These are phyloP conservation scores for Alca torda DNA, from an alignment of 2,797 vertebrate species.

Conservation along the genomic window DNA sequence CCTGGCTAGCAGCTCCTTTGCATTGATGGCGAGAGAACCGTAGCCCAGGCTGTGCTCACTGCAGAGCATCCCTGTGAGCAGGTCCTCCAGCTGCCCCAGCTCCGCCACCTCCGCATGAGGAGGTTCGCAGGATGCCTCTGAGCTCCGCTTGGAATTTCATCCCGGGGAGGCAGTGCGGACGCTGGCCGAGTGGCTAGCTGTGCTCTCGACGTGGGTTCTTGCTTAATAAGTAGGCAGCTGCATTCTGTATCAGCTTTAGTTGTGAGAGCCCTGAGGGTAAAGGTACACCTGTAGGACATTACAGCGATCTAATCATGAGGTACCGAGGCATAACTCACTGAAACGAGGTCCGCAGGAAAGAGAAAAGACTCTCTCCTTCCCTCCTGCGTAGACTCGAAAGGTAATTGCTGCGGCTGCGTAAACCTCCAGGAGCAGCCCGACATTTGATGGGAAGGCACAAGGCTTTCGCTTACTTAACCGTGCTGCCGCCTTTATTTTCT, in stretches of 20 bases:
- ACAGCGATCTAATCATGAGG: background rate
- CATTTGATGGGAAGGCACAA: background rate
- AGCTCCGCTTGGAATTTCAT: background rate
- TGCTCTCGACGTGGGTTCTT: background rate
- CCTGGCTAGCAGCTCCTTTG: background rate
- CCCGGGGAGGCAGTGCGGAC: fast-evolving
- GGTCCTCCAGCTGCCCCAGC: background rate
- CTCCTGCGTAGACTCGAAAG: background rate
- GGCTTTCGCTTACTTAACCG: background rate
- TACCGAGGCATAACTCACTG: background rate
- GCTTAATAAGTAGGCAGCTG: background rate
- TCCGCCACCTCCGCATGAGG: background rate
- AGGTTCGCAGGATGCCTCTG: background rate
- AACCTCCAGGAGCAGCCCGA: background rate
- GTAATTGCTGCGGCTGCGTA: background rate
- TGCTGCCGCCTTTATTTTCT: background rate
- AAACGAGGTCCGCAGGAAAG: background rate
- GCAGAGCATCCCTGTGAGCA: background rate
- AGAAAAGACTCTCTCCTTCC: background rate
- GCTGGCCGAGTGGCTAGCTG: fast-evolving
- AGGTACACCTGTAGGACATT: background rate
- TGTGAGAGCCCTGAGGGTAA: background rate
- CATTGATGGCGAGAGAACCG: background rate
- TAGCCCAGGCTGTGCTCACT: fast-evolving
- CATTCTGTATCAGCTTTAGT: background rate